These are phyloP conservation scores for Brachionus paranguensis DNA, from an alignment of 1,140 invertebrate genomes.

Conservation along the genomic window DNA sequence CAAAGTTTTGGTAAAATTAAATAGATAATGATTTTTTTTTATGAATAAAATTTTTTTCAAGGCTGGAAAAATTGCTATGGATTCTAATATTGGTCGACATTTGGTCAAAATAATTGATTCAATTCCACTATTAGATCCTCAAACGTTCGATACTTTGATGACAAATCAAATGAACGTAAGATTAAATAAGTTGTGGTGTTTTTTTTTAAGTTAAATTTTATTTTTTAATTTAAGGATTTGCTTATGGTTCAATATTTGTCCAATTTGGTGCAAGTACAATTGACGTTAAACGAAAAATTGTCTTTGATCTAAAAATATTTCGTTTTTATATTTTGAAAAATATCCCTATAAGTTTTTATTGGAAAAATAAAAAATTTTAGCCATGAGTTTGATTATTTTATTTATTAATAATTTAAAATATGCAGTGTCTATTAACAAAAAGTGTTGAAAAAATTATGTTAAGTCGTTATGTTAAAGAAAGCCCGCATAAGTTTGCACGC, in stretches of 20 bases:
- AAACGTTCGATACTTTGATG: conserved; percentile 88
- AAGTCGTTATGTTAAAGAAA: no score
- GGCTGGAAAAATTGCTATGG: conserved; percentile 63
- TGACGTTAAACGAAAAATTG: conserved; percentile 88
- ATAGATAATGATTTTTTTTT: background rate
- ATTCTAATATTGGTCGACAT: conserved; percentile 71
- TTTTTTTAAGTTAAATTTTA: background rate
- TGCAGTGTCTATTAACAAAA: no score
- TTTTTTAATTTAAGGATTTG: conserved; percentile 65
- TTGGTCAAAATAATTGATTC: conserved; percentile 81
- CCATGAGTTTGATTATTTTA: background rate
- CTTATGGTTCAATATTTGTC: conserved; percentile 90
- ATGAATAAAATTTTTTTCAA: conserved; percentile 58
- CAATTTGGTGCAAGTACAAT: conserved; percentile 88
- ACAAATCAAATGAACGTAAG: conserved; percentile 80
- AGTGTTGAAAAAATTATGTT: no score
- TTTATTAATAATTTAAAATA: background rate
- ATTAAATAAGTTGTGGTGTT: conserved; percentile 44
- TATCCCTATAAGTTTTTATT: background rate
- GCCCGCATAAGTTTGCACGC: no score
- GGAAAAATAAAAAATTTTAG: conserved; percentile 20
- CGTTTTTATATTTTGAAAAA: background rate
- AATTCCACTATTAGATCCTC: conserved; percentile 76
- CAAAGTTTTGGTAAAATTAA: conserved; percentile 59
- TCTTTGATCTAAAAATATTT: conserved; percentile 56